Percentiles rank a stretch among this genome's conserved stretches.
phyloP scores from a whole-genome alignment of 2,113 vertebrate genomes.

The Paratilapia polleni region DNA sequence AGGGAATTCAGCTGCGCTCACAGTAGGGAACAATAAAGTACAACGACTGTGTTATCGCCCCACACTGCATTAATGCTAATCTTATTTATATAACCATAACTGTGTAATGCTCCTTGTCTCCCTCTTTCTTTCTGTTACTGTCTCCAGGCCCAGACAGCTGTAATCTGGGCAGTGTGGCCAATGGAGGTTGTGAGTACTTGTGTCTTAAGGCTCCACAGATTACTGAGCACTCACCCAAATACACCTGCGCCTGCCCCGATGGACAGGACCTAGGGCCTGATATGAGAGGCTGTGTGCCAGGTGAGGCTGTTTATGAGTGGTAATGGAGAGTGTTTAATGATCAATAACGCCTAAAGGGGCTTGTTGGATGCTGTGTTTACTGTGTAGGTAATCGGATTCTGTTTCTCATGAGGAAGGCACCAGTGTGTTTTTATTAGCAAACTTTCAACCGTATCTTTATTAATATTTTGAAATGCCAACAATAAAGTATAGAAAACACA shows the following conservation, averaged over 20 bases:
- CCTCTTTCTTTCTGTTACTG: constrained; percentile 8
- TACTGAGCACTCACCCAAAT: constrained; percentile 91
- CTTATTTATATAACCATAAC: constrained; percentile 21
- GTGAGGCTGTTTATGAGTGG: constrained; percentile 73
- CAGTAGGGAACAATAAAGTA: neutral
- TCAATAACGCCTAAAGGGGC: constrained; percentile 33
- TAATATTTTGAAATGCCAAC: neutral
- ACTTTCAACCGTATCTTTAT: neutral
- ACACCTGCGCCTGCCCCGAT: constrained; percentile 94
- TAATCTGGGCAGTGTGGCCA: constrained; percentile 87
- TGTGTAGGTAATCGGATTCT: constrained; percentile 8
- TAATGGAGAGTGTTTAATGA: constrained; percentile 23
- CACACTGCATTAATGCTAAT: constrained; percentile 29
- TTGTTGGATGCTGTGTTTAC: constrained; percentile 6
- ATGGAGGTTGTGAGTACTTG: constrained; percentile 95
- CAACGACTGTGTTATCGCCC: neutral
- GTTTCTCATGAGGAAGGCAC: neutral
- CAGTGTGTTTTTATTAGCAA: neutral
- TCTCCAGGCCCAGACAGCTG: constrained; percentile 90
- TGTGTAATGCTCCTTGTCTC: constrained; percentile 23
- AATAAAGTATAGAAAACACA: neutral
- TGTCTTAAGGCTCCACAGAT: constrained; percentile 97
- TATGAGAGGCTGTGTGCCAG: constrained; percentile 91
- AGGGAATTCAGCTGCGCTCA: constrained; percentile 8
- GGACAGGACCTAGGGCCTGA: constrained; percentile 91